These are phyloP conservation scores for Pelodytes ibericus DNA, from an alignment of 2,797 vertebrate species.

Conservation along the genomic window DNA sequence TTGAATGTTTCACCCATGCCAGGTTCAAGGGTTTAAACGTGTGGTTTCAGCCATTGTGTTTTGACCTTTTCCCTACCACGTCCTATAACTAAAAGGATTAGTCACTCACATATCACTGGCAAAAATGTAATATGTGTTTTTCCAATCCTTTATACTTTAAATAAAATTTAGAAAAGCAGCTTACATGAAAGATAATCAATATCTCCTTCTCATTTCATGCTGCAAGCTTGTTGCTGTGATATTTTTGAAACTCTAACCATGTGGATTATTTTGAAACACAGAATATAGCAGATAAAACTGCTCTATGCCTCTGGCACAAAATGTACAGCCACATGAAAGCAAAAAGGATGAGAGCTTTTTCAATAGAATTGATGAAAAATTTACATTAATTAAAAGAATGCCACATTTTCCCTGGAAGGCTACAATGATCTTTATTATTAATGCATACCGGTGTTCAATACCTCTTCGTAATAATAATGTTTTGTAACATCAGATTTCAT, in stretches of 20 bases:
- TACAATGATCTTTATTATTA: slow-evolving; percentile 80
- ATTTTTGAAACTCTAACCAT: slow-evolving; percentile 56
- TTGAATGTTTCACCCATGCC: too few relatives aligned
- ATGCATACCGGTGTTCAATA: slow-evolving; percentile 72
- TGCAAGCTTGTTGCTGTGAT: slow-evolving; percentile 63
- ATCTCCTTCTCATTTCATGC: slow-evolving; percentile 59
- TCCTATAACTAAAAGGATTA: slow-evolving; percentile 11
- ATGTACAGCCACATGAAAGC: slow-evolving; percentile 72
- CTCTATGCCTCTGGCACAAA: slow-evolving; percentile 65
- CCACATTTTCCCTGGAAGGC: slow-evolving; percentile 75
- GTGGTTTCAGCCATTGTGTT: too few relatives aligned
- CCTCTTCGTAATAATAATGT: slow-evolving; percentile 74
- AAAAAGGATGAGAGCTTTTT: slow-evolving; percentile 74
- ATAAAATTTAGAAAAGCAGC: slow-evolving; percentile 51
- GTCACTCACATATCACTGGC: slow-evolving; percentile 4
- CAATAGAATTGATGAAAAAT: slow-evolving; percentile 80
- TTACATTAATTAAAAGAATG: slow-evolving; percentile 82
- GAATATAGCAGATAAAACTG: slow-evolving; percentile 65
- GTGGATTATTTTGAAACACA: slow-evolving; percentile 60
- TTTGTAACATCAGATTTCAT: slow-evolving; percentile 73
- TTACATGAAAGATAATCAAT: slow-evolving; percentile 57
- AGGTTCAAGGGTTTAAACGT: too few relatives aligned
- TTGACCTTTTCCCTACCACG: slow-evolving; percentile 25
- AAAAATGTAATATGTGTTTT: slow-evolving; percentile 24
- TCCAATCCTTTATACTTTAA: slow-evolving; percentile 50